Conservation (phyloP, 2,797 vertebrate species). For the Enteromius mattozi region DNA sequence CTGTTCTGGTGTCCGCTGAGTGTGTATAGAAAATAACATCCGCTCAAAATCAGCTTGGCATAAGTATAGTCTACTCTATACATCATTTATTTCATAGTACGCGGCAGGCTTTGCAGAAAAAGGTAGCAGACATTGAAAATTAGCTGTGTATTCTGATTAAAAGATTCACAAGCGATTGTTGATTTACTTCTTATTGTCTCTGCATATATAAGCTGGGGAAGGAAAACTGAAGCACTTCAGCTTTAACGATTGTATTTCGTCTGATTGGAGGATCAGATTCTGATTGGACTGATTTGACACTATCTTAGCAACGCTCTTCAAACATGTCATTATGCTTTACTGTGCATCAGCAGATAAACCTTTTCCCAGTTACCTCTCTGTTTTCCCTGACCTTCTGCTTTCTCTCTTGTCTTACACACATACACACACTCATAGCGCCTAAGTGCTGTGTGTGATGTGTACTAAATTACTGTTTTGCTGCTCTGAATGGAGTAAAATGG, state of each 20-base stretch:
- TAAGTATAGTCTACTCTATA: not conserved
- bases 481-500: constrained; percentile 45
- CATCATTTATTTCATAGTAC: not conserved
- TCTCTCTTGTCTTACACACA: not conserved
- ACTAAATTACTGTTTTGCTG: constrained; percentile 47
- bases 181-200: not conserved
- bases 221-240: not conserved
- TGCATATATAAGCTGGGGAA: not conserved
- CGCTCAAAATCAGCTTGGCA: not conserved
- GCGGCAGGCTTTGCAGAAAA: not conserved
- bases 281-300: constrained; percentile 35
- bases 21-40: not conserved
- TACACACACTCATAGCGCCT: not conserved
- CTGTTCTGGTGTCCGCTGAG: not conserved
- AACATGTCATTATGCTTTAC: constrained; percentile 24
- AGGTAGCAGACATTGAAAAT: not conserved
- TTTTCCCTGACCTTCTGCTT: constrained; percentile 23
- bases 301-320: constrained; percentile 41
- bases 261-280: not conserved
- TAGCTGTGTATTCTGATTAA: not conserved
- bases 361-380: not conserved
- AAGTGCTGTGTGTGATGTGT: constrained; percentile 22
- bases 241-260: not conserved
- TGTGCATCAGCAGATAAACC: constrained; percentile 21
- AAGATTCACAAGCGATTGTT: not conserved